Conservation (phyloP, 2,888 invertebrate species). For the Heliconius charithonia region DNA sequence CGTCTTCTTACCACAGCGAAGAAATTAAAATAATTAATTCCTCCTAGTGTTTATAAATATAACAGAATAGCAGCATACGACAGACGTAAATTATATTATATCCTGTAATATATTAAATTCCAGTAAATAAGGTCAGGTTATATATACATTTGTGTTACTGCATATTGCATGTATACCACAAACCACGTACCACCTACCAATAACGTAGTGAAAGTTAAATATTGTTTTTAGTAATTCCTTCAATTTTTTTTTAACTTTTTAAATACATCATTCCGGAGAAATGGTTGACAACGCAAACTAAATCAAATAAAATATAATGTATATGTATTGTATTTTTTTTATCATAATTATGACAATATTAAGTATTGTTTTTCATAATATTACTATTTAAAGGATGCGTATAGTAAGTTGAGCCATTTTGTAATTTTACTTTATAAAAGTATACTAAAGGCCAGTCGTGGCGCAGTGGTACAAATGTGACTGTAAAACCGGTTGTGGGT, state of each 20-base stretch:
- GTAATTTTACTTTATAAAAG: constrained; percentile 14
- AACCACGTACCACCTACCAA: not conserved
- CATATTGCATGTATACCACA: not conserved
- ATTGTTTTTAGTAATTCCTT: too few relatives aligned
- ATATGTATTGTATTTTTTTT: too few relatives aligned
- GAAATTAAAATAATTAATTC: too few relatives aligned
- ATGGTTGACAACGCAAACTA: too few relatives aligned
- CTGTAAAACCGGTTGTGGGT: too few relatives aligned
- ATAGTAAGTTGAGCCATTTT: not conserved
- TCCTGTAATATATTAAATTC: not conserved
- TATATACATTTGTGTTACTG: not conserved
- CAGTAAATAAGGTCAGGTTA: not conserved
- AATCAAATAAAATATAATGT: too few relatives aligned
- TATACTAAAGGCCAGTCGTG: too few relatives aligned
- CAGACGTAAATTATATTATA: not conserved
- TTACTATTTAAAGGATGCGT: constrained; percentile 2
- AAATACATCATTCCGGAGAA: too few relatives aligned
- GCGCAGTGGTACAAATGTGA: too few relatives aligned
- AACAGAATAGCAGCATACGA: not conserved
- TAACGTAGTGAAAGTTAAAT: not conserved
- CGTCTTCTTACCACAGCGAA: too few relatives aligned
- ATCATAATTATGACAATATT: not conserved
- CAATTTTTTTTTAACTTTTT: too few relatives aligned
- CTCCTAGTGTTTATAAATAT: too few relatives aligned
- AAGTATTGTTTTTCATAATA: not conserved